Base-by-base conservation (phyloP, 1,140 invertebrate species). In the Camponotus vicinus region DNA sequence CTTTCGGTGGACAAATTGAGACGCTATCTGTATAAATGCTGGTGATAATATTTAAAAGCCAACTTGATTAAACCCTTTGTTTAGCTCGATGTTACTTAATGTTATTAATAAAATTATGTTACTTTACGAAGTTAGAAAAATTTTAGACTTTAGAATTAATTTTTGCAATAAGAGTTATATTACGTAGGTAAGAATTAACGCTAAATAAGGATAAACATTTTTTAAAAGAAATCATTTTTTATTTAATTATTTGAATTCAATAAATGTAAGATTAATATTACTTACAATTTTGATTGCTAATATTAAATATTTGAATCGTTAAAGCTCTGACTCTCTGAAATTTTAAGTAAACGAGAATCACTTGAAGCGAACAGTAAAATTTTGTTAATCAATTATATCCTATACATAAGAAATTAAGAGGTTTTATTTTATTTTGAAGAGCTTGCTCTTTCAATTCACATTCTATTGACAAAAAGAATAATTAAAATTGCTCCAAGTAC, bases 1-100 rank as follows among this genome's bases (percentile, higher is more conserved):
- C 32, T 79, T 69, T 79, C 9, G n/a, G 32, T 11, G 34, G 13
- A 79, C n/a, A 70, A 70, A 80, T 32, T 55, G 34, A 70, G 45
- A 40, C 21, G n/a, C 40, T 80, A 80, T 80, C 8, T 7, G 9
- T 45, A 11, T 45, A 5, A 80, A 70, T 32, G 37, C 21, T 76
- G 32, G 42, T 49, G 21, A 78, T 66, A 52, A 78, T 66, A 78
- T 7, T 64, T 64, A 32, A 42, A 45, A 42, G 40, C 59, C 13
- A 45, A 45, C 27, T 64, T 78, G 27, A 78, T 78, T 49, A 78
- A 66, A 42, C 11, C n/a, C 18, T 21, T 45, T 9, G 27, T 32
- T 18, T 2, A 4, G 4, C 45, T 45, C 18, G 40, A 45, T 3
- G 18, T 32, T n/a, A 27, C 2, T 57, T 63, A 13, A 63, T 18